Percentiles rank a stretch among this genome's conserved stretches.
Conservation (phyloP, 2,888 invertebrate species). For the Leptinotarsa haldemani region DNA sequence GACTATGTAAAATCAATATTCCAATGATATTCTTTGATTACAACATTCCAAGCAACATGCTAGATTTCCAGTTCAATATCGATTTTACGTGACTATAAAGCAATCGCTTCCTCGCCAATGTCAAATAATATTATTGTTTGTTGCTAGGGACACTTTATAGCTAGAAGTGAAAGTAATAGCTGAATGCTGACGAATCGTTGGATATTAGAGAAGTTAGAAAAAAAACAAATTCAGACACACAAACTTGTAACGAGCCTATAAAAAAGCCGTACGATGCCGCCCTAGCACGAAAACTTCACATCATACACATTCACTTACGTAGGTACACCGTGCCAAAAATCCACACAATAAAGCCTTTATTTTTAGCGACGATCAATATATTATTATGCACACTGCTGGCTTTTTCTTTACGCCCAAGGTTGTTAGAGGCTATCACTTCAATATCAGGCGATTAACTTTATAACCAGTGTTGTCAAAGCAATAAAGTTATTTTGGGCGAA, state of each 20-base stretch:
- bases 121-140: neutral
- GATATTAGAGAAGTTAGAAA: neutral
- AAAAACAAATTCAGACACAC: neutral
- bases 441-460: constrained; percentile 9
- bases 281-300: neutral
- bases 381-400: constrained; percentile 15
- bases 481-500: too few relatives aligned
- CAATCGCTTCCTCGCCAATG: neutral
- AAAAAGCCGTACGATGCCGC: neutral
- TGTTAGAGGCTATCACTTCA: constrained; percentile 3
- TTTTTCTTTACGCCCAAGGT: constrained; percentile 15
- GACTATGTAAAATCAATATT: too few relatives aligned
- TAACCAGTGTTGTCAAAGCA: neutral
- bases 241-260: neutral
- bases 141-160: neutral
- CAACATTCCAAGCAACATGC: too few relatives aligned
- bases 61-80: too few relatives aligned
- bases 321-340: constrained; percentile 24
- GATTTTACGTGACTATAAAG: neutral
- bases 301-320: neutral
- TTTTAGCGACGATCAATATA: constrained; percentile 31
- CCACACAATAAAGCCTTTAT: constrained; percentile 26
- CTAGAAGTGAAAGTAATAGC: neutral
- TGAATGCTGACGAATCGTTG: neutral
- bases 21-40: too few relatives aligned